These are phyloP conservation scores for Lacerta agilis DNA, from an alignment of 2,797 vertebrate genomes.

Conservation along the genomic window DNA sequence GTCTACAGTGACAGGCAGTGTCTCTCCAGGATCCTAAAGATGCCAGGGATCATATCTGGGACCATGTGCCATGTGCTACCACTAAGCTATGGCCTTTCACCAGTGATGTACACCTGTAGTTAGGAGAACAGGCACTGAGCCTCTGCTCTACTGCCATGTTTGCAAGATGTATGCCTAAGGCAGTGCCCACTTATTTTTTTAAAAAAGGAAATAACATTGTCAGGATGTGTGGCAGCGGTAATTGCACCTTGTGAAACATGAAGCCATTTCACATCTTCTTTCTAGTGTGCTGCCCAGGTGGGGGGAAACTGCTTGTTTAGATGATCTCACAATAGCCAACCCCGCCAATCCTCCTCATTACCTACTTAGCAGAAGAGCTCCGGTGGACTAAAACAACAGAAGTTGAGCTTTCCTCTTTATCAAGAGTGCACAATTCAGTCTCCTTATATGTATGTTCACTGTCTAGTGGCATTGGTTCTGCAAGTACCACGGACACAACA, in stretches of 20 bases:
- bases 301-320: no score
- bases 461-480: no score
- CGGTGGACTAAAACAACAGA: background rate
- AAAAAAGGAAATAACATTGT: background rate
- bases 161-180: background rate
- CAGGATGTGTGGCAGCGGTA: background rate
- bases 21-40: background rate
- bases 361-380: background rate
- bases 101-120: background rate
- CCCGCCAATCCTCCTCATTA: background rate
- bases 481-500: no score
- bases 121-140: background rate
- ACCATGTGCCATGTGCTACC: no score
- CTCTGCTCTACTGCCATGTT: background rate
- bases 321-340: background rate
- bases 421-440: no score
- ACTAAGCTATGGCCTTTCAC: background rate
- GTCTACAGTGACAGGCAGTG: background rate
- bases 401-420: background rate
- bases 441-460: no score
- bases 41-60: background rate
- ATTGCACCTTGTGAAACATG: background rate
- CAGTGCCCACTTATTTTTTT: background rate
- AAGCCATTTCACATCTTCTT: background rate
- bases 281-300: background rate